These are phyloP conservation scores for Phalloptychus januarius DNA, from an alignment of 2,797 vertebrate genomes.

Conservation along the genomic window DNA sequence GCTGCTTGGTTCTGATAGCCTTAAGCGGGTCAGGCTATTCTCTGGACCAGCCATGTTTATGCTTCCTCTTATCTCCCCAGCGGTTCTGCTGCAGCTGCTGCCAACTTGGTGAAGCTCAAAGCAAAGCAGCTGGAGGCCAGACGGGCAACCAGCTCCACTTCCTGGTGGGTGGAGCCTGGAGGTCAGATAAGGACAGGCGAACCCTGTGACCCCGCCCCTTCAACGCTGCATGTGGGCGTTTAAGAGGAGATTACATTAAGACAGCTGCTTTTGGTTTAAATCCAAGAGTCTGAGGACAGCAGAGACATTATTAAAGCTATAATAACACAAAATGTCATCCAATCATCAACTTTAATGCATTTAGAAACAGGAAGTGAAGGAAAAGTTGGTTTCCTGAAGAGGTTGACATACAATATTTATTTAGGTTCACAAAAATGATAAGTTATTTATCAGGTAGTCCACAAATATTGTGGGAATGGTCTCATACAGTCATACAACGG, in stretches of 20 bases:
- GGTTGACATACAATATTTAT: constrained; percentile 90
- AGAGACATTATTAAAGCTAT: constrained; percentile 1
- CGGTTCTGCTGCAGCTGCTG: constrained; percentile 1
- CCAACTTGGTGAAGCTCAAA: constrained; percentile 40
- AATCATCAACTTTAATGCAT: background rate
- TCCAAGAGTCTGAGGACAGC: constrained; percentile 49
- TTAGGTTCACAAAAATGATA: constrained; percentile 92
- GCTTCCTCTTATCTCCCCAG: constrained; percentile 10
- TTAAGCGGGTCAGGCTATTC: background rate
- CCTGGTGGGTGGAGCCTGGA: constrained; percentile 34
- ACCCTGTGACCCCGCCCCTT: constrained; percentile 49
- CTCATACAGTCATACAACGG: constrained; percentile 87
- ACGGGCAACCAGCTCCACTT: constrained; percentile 35
- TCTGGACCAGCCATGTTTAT: constrained; percentile 13
- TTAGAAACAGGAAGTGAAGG: background rate
- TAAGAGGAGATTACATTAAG: constrained; percentile 15
- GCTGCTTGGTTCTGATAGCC: background rate
- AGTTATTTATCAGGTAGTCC: constrained; percentile 92
- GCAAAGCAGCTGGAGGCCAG: constrained; percentile 19
- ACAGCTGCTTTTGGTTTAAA: constrained; percentile 69
- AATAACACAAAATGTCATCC: background rate
- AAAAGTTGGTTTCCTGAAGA: constrained; percentile 26
- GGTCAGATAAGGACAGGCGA: constrained; percentile 53
- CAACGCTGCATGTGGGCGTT: constrained; percentile 4
- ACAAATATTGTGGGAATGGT: constrained; percentile 92